Evolutionary conservation across 2,113 vertebrate species (phyloP), one percentile per base, ranked within the genome.

Genomic region (Eurypyga helias): DNA sequence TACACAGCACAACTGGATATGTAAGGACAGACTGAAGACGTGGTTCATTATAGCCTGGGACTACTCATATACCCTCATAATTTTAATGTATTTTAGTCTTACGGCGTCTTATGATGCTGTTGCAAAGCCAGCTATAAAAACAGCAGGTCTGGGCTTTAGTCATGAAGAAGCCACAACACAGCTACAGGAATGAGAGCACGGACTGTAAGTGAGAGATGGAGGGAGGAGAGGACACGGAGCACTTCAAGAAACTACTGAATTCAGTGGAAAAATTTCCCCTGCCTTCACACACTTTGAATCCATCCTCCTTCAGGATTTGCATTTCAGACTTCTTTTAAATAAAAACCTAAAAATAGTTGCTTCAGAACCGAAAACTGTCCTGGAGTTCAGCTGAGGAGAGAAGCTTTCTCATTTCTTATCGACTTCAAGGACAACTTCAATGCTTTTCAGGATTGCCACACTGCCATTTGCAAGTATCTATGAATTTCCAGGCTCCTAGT

Each of bases 371-470:
- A 86, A 64, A 87, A 65, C 13, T 79, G 43, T 82, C 61, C 78
- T 38, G n/a, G 57, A 87, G 92, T 93, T 96, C 91, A 93, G 29
- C 66, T 93, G 65, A 89, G 86, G 72, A 87, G 83, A 84, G 41
- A 80, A 93, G 28, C 61, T 69, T 87, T 87, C 80, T 78, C 41
- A 43, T 66, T 60, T 83, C 34, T 46, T 95, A 72, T 33, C 1
- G 0, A 61, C 77, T 87, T 78, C 55, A 83, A 78, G 67, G 64
- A 81, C 48, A 90, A 75, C 69, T 89, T 78, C 70, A 93, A 21
- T 71, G 81, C 72, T 95, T 93, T 92, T 95, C 70, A 94, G 93
- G 91, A 95, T 76, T 89, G 58, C 21, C 80, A 95, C 41, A 55
- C 6, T 79, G 77, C 73, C 92, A 81, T 67, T 92, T 90, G 83